These are phyloP conservation scores for Cantharis flavilabris DNA, from an alignment of 2,888 invertebrate genomes.

Conservation along the genomic window DNA sequence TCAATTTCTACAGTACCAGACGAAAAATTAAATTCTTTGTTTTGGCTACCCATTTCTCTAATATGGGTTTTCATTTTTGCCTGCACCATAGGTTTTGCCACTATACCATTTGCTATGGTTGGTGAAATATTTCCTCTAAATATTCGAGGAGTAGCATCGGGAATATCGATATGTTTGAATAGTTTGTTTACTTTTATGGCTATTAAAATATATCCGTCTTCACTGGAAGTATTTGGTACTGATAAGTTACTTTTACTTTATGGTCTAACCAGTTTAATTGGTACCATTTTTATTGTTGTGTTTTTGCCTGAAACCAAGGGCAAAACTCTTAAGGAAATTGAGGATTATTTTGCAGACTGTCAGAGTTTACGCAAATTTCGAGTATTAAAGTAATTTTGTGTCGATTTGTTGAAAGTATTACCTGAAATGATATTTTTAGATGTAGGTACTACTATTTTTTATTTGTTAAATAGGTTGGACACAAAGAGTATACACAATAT, in stretches of 20 bases:
- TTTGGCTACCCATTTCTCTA: background rate
- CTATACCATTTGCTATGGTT: background rate
- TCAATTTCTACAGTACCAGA: background rate
- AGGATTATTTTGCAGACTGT: background rate
- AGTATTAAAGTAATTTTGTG: background rate
- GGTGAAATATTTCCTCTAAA: background rate
- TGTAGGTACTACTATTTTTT: too few species aligned
- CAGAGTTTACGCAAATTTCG: background rate
- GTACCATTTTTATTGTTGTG: background rate
- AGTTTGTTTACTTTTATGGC: background rate
- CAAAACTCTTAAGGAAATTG: background rate
- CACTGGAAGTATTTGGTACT: background rate
- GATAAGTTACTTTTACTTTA: background rate
- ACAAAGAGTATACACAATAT: too few species aligned
- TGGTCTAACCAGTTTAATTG: background rate
- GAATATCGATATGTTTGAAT: background rate
- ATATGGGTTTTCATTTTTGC: background rate
- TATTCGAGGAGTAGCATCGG: background rate
- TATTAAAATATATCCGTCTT: background rate
- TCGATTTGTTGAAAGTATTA: background rate
- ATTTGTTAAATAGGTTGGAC: too few species aligned
- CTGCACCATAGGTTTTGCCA: background rate
- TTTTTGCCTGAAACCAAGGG: background rate
- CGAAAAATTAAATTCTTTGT: background rate
- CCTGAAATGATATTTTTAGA: too few species aligned